Percentiles rank a stretch among this genome's conserved stretches.
Conservation (phyloP, 2,113 vertebrate species). For the Recurvirostra avosetta region DNA sequence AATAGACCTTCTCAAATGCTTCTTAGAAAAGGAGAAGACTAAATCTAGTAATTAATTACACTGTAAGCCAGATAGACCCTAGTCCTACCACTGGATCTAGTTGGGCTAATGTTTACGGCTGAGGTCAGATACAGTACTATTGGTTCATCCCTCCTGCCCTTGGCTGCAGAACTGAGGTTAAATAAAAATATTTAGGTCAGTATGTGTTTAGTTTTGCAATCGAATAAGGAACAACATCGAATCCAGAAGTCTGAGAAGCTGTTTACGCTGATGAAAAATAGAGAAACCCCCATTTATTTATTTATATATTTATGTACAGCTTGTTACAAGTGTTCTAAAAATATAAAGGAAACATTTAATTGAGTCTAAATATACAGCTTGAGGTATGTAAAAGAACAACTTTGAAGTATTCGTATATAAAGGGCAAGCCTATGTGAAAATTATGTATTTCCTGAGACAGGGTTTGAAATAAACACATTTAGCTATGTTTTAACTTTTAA, state of each 20-base stretch:
- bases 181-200: neutral
- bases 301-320: neutral
- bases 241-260: neutral
- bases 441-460: neutral
- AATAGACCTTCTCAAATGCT: neutral
- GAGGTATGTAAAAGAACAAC: neutral
- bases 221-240: neutral
- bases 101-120: neutral
- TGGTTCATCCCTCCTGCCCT: neutral
- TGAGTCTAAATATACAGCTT: neutral
- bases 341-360: neutral
- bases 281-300: fast-evolving
- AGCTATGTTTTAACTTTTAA: slow-evolving; percentile 15
- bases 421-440: neutral
- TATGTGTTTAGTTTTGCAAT: neutral
- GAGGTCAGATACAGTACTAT: neutral
- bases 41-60: neutral
- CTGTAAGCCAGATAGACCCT: fast-evolving
- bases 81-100: neutral
- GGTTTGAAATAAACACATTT: slow-evolving; percentile 1
- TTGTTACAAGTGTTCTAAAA: neutral
- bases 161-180: neutral
- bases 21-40: neutral
- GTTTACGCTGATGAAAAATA: neutral
- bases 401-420: neutral